Evolutionary conservation across 2,797 vertebrate species (phyloP).

Genomic region (Acropternis orthonyx): DNA sequence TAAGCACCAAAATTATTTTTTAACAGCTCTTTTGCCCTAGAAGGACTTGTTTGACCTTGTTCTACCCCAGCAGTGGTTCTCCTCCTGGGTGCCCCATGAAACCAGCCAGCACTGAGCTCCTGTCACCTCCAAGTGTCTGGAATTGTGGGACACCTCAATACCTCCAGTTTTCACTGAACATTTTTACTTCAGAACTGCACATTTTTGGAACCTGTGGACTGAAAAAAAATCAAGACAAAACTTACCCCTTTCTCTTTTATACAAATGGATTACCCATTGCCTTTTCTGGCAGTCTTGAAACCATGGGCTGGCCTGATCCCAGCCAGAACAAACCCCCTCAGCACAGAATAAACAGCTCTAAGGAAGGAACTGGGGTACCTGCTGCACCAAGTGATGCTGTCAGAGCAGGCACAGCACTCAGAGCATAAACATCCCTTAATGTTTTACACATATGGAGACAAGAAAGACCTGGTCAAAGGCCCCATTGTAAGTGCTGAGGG

Average conservation of each 20-base stretch:
- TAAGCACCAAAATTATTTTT: conserved; percentile 29
- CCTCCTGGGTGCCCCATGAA: background rate
- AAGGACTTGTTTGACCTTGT: conserved; percentile 23
- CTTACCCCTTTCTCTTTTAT: background rate
- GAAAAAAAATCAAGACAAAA: background rate
- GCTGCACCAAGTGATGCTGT: background rate
- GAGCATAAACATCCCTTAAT: background rate
- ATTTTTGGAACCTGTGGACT: background rate
- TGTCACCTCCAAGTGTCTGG: background rate
- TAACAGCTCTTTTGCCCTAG: conserved; percentile 28
- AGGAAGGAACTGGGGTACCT: background rate
- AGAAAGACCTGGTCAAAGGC: background rate
- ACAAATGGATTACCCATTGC: background rate
- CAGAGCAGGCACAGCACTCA: background rate
- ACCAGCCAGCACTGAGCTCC: background rate
- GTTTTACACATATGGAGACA: background rate
- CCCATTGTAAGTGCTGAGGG: background rate
- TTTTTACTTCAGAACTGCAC: background rate
- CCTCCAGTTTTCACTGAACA: background rate
- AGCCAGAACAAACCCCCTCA: background rate
- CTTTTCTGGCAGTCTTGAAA: background rate
- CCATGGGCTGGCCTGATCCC: background rate
- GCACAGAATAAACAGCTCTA: background rate
- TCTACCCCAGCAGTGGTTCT: background rate
- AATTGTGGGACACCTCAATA: fast-evolving